Percentiles rank a stretch among this genome's conserved stretches.
phyloP scores from a whole-genome alignment of 2,797 vertebrate genomes.

The Hyperoplus lanceolatus region DNA sequence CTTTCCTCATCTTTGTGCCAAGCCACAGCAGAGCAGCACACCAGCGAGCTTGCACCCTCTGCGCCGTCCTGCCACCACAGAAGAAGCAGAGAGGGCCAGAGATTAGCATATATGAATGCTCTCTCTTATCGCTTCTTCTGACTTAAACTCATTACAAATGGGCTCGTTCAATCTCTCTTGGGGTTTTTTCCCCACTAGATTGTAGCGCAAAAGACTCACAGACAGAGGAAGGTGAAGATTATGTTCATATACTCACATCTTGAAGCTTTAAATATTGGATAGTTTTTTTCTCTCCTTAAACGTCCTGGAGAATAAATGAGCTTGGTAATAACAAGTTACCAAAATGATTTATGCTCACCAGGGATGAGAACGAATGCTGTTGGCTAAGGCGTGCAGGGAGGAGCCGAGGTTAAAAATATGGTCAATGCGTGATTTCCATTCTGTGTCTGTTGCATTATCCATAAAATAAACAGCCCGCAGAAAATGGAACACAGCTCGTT shows the following conservation, averaged over 20 bases:
- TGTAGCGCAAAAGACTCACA: conserved; percentile 18
- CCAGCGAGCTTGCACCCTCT: conserved; percentile 43
- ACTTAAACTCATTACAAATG: conserved; percentile 69
- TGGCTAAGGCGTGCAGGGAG: conserved; percentile 42
- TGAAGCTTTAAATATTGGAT: conserved; percentile 76
- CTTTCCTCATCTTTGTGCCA: conserved; percentile 64
- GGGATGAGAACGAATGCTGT: conserved; percentile 47
- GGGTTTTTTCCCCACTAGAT: background rate
- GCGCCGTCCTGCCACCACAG: conserved; percentile 51
- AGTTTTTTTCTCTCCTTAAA: conserved; percentile 55
- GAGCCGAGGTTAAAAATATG: conserved; percentile 73
- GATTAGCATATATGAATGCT: conserved; percentile 73
- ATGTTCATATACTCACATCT: conserved; percentile 34
- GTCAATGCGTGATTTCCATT: conserved; percentile 80
- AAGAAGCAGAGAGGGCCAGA: conserved; percentile 52
- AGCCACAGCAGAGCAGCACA: conserved; percentile 60
- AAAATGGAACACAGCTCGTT: conserved; percentile 69
- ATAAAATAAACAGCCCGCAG: conserved; percentile 82
- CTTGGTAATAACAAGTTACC: conserved; percentile 67
- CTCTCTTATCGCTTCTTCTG: conserved; percentile 68
- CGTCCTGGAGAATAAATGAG: conserved; percentile 71
- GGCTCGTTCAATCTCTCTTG: conserved; percentile 34
- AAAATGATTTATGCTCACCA: conserved; percentile 72
- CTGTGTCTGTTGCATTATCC: conserved; percentile 77
- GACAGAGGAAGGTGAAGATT: conserved; percentile 41